Conservation (phyloP, 2,113 vertebrate species). For the Nestor notabilis region DNA sequence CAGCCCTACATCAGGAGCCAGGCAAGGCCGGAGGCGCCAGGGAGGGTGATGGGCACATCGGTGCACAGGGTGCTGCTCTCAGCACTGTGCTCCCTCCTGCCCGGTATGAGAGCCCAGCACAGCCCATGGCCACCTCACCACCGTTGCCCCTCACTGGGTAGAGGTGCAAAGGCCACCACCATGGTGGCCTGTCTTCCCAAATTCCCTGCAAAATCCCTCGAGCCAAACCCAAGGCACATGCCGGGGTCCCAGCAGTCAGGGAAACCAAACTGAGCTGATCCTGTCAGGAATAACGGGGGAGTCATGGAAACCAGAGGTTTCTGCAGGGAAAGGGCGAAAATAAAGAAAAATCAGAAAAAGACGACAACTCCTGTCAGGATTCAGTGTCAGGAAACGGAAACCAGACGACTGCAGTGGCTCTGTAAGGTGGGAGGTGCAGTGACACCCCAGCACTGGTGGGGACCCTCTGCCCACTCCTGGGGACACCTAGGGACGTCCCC, state of each 20-base stretch:
- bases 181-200: neutral
- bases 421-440: neutral
- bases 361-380: neutral
- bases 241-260: neutral
- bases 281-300: neutral
- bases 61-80: neutral
- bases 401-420: accelerated
- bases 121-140: neutral
- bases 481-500: neutral
- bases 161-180: neutral
- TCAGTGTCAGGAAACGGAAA: neutral
- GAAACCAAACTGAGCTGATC: neutral
- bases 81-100: neutral
- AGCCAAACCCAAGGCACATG: neutral
- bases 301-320: neutral
- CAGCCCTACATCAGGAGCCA: neutral
- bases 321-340: neutral
- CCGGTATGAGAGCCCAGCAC: accelerated
- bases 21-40: accelerated
- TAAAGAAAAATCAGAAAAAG: neutral
- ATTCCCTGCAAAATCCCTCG: neutral
- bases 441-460: accelerated
- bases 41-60: neutral
- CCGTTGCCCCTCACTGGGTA: accelerated
- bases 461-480: neutral